Conservation (phyloP, 1,140 invertebrate species). For the Bradysia coprophila region DNA sequence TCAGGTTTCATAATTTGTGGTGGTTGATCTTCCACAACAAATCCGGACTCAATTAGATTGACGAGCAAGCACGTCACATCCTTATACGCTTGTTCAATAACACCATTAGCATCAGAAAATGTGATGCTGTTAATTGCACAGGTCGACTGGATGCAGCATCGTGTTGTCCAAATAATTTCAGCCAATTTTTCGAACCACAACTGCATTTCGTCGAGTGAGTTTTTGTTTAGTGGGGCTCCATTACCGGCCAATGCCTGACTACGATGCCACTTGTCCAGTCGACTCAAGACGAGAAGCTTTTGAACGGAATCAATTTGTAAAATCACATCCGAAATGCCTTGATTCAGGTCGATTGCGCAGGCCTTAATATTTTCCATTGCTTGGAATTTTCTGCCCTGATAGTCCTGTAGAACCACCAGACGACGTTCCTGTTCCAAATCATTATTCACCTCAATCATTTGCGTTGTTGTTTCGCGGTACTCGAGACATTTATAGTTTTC, state of each 20-base stretch:
- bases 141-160: no score
- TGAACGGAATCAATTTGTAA: constrained; percentile 39
- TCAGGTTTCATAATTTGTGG: constrained; percentile 95
- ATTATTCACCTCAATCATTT: neutral
- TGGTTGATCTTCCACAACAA: constrained; percentile 88
- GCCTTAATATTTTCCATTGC: constrained; percentile 1
- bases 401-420: neutral
- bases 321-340: constrained; percentile 8
- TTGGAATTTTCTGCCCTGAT: neutral
- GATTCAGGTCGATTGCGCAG: neutral
- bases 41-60: constrained; percentile 17
- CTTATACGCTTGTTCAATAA: no score
- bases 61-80: neutral
- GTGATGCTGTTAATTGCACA: no score
- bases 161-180: constrained; percentile 72
- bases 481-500: neutral
- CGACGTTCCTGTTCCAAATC: neutral
- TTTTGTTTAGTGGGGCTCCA: constrained; percentile 60
- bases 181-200: constrained; percentile 84
- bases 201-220: constrained; percentile 73
- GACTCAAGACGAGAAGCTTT: constrained; percentile 66
- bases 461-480: neutral
- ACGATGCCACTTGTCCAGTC: constrained; percentile 84
- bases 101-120: no score
- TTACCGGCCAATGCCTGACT: constrained; percentile 87